A percentile compares a stretch with the other conserved stretches of the same genome.
Evolutionary conservation across 2,797 vertebrate genomes (phyloP).

Genomic region (Sebastes diploproa): DNA sequence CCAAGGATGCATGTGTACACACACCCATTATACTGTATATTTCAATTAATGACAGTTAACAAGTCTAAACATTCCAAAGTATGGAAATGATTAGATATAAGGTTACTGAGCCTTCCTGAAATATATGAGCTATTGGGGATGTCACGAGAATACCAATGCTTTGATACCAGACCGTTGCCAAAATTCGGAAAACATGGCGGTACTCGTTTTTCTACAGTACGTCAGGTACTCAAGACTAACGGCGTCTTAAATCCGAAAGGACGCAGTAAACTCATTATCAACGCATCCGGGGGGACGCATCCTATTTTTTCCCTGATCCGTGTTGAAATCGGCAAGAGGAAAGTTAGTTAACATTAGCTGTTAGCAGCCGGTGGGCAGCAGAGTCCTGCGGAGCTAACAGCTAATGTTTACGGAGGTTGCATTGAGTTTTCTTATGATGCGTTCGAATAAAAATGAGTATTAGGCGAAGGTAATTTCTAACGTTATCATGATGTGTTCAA

Average conservation of each 20-base stretch:
- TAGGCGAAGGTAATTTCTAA: not conserved
- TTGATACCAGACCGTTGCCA: accelerated
- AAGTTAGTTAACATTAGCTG: not conserved
- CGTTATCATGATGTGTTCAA: not conserved
- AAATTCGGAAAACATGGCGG: too few relatives aligned
- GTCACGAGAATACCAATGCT: not conserved
- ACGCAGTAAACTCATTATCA: too few relatives aligned
- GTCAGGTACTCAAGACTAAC: too few relatives aligned
- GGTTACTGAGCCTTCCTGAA: not conserved
- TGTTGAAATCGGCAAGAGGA: not conserved
- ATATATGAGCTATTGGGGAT: not conserved
- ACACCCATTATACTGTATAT: too few relatives aligned
- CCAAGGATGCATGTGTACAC: too few relatives aligned
- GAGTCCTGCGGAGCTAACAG: not conserved
- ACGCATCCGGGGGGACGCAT: not conserved
- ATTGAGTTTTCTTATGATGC: not conserved
- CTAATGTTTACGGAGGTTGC: not conserved
- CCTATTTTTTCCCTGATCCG: not conserved
- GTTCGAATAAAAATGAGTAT: not conserved
- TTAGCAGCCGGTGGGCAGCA: not conserved
- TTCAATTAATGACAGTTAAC: too few relatives aligned
- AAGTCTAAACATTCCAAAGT: too few relatives aligned
- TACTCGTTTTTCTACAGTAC: too few relatives aligned
- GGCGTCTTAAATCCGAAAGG: too few relatives aligned
- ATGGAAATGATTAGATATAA: too few relatives aligned